Conservation (phyloP, 1,140 invertebrate genomes). For the Drosophila carrolli region DNA sequence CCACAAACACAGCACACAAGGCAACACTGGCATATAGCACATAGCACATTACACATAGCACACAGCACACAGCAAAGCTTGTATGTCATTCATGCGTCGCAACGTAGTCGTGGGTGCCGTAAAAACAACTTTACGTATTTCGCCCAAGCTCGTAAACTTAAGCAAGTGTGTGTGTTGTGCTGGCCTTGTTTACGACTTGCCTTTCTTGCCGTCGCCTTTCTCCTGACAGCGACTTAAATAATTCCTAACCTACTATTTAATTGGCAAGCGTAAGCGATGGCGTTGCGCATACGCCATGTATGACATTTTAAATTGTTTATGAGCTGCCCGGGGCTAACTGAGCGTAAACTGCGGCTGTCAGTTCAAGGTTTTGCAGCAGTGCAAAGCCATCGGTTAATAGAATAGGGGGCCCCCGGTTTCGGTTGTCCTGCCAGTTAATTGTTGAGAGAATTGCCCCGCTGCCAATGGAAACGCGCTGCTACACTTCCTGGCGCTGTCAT, state of each 20-base stretch:
- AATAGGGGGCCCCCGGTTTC: slow-evolving; percentile 24
- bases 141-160: slow-evolving; percentile 67
- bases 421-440: slow-evolving; percentile 54
- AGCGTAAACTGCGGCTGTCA: slow-evolving; percentile 40
- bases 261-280: slow-evolving; percentile 52
- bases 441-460: slow-evolving; percentile 56
- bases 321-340: slow-evolving; percentile 55
- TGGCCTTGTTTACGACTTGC: slow-evolving; percentile 69
- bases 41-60: not conserved
- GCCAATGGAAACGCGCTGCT: slow-evolving; percentile 26
- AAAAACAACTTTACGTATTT: slow-evolving; percentile 75
- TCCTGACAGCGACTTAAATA: slow-evolving; percentile 50
- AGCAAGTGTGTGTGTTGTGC: slow-evolving; percentile 22
- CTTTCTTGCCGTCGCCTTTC: slow-evolving; percentile 43
- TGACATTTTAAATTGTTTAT: slow-evolving; percentile 83
- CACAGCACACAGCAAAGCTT: slow-evolving; percentile 27
- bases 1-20: slow-evolving; percentile 21
- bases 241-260: slow-evolving; percentile 63
- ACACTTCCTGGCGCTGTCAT: slow-evolving; percentile 49
- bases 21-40: not conserved
- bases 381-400: slow-evolving; percentile 52
- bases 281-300: slow-evolving; percentile 74
- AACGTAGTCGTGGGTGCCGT: slow-evolving; percentile 73
- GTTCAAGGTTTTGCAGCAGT: slow-evolving; percentile 11
- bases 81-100: slow-evolving; percentile 67